phyloP scores from a whole-genome alignment of 2,797 vertebrate species.

The Poliocrania exsul region DNA sequence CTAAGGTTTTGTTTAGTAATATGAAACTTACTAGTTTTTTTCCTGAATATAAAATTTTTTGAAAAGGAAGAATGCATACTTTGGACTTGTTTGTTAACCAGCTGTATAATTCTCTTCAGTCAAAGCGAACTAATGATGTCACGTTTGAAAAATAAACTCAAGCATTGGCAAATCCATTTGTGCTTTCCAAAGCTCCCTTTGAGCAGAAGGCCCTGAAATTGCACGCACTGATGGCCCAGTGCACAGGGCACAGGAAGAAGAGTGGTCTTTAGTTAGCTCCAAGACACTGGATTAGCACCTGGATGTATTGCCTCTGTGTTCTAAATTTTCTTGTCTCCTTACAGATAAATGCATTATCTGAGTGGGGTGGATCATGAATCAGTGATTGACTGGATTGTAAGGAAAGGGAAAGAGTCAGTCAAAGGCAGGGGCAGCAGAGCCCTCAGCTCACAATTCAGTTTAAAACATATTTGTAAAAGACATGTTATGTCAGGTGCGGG shows the following conservation, averaged over 20 bases:
- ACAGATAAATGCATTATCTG: not conserved
- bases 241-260: not conserved
- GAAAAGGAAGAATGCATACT: not conserved
- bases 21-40: not conserved
- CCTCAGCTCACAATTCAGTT: not conserved
- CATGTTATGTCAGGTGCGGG: not conserved
- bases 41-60: not conserved
- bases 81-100: not conserved
- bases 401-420: not conserved
- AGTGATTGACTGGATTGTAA: not conserved
- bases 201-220: not conserved
- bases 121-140: not conserved
- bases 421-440: not conserved
- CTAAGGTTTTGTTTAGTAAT: not conserved
- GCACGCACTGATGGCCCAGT: rapidly evolving
- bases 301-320: not conserved
- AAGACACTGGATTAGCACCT: too few relatives aligned
- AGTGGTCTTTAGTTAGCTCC: not conserved
- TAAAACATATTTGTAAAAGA: not conserved
- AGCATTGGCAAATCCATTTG: not conserved
- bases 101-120: not conserved
- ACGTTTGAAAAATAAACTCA: not conserved
- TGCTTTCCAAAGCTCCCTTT: not conserved
- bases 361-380: not conserved
- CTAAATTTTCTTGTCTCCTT: not conserved